Evolutionary conservation across 2,113 vertebrate species (phyloP).

Genomic region (Choloepus hoffmanni): DNA sequence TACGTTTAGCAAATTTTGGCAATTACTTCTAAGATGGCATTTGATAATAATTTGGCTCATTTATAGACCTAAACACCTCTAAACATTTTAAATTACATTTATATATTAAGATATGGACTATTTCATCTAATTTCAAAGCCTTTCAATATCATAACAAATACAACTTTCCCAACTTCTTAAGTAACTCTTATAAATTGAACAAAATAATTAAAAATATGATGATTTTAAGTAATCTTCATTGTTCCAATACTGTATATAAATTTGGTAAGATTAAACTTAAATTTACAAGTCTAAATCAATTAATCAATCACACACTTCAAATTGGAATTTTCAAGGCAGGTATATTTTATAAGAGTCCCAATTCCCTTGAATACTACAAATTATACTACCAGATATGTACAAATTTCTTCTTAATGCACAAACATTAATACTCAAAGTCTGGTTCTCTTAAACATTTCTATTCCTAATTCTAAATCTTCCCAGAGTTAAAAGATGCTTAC

Average conservation of each 20-base stretch:
- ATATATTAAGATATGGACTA: constrained; percentile 8
- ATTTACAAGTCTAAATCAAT: constrained; percentile 44
- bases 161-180: constrained; percentile 51
- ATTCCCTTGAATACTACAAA: constrained; percentile 16
- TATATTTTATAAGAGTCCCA: constrained; percentile 50
- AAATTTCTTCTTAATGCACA: background rate
- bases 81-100: constrained; percentile 45
- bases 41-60: constrained; percentile 29
- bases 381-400: background rate
- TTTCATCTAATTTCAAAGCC: constrained; percentile 61
- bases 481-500: constrained; percentile 32
- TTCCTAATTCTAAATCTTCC: constrained; percentile 55
- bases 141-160: constrained; percentile 55
- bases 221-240: constrained; percentile 40
- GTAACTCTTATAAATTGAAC: constrained; percentile 58
- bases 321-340: background rate
- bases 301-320: constrained; percentile 35
- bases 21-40: background rate
- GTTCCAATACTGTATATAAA: constrained; percentile 37
- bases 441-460: constrained; percentile 39
- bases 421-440: constrained; percentile 33
- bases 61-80: constrained; percentile 16
- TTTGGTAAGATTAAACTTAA: constrained; percentile 52
- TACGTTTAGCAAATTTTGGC: constrained; percentile 18
- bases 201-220: constrained; percentile 59